phyloP scores from a whole-genome alignment of 2,113 vertebrate genomes.

The Mesocricetus auratus region DNA sequence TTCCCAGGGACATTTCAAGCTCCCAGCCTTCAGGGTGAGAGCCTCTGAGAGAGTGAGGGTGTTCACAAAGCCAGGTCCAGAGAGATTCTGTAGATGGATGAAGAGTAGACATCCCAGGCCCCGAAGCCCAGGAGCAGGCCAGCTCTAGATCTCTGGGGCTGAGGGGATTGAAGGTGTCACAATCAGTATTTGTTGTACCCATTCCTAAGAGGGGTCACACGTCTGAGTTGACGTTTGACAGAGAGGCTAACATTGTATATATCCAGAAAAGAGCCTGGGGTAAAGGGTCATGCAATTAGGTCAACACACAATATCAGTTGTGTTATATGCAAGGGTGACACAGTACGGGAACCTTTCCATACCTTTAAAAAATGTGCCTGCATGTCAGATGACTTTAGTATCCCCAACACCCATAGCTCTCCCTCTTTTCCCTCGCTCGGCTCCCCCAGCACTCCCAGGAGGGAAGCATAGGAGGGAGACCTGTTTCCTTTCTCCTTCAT shows the following conservation, averaged over 20 bases:
- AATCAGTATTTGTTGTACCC: too few species aligned
- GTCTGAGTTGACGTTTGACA: not conserved
- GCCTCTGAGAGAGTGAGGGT: fast-evolving
- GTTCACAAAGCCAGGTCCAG: too few species aligned
- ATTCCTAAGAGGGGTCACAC: not conserved
- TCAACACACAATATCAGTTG: not conserved
- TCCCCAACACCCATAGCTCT: too few species aligned
- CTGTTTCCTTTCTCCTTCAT: too few species aligned
- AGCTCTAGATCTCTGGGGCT: fast-evolving
- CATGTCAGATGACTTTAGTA: fast-evolving
- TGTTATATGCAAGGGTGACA: not conserved
- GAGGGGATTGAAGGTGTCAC: not conserved
- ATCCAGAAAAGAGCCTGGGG: not conserved
- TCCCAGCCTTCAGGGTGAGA: not conserved
- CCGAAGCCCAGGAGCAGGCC: not conserved
- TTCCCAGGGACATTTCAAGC: not conserved
- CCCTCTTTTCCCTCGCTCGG: not conserved
- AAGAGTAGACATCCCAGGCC: too few species aligned
- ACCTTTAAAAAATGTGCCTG: not conserved
- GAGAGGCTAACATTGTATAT: not conserved
- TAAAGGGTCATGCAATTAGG: not conserved
- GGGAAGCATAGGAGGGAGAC: too few species aligned
- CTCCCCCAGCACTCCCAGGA: not conserved
- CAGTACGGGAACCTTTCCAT: fast-evolving
- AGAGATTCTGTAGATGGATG: not conserved